phyloP scores from a whole-genome alignment of 2,888 invertebrate genomes.

The Campoplex nolae region DNA sequence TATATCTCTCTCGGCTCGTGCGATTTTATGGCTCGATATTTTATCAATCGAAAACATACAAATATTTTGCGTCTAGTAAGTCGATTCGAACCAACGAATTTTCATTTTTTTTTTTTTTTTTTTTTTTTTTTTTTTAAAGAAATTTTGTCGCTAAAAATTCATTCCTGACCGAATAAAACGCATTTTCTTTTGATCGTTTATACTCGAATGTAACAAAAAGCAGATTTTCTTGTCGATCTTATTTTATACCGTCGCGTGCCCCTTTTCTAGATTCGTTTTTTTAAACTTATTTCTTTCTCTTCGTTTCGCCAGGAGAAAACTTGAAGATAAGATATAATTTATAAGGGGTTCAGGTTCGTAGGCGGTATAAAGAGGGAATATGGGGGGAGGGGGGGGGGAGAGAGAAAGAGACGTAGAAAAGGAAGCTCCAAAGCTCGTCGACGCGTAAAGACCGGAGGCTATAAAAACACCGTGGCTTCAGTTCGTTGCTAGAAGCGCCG shows the following conservation, averaged over 20 bases:
- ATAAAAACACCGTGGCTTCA: slow-evolving; percentile 39
- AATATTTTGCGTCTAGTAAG: background rate
- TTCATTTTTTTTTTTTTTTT: background rate
- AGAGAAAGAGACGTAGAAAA: background rate
- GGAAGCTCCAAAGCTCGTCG: slow-evolving; percentile 54
- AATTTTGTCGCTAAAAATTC: background rate
- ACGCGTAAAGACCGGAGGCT: slow-evolving; percentile 55
- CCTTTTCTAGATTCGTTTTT: background rate
- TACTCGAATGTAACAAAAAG: background rate
- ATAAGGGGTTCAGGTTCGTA: slow-evolving; percentile 9
- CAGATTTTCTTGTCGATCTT: background rate
- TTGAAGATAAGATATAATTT: slow-evolving; percentile 61
- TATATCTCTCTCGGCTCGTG: background rate
- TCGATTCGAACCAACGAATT: background rate
- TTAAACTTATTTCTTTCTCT: background rate
- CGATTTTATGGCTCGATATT: background rate
- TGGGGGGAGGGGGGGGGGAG: background rate
- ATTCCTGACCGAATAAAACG: background rate
- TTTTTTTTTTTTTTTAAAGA: no score
- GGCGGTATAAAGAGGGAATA: slow-evolving; percentile 14
- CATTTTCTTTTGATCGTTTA: background rate
- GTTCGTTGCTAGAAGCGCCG: slow-evolving; percentile 12
- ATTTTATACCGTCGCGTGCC: slow-evolving; percentile 22
- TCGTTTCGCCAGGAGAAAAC: slow-evolving; percentile 16
- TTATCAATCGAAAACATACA: background rate